A percentile compares a stretch with the other conserved stretches of the same genome.
phyloP scores from a whole-genome alignment of 2,797 vertebrate species.

The Danio choprae region DNA sequence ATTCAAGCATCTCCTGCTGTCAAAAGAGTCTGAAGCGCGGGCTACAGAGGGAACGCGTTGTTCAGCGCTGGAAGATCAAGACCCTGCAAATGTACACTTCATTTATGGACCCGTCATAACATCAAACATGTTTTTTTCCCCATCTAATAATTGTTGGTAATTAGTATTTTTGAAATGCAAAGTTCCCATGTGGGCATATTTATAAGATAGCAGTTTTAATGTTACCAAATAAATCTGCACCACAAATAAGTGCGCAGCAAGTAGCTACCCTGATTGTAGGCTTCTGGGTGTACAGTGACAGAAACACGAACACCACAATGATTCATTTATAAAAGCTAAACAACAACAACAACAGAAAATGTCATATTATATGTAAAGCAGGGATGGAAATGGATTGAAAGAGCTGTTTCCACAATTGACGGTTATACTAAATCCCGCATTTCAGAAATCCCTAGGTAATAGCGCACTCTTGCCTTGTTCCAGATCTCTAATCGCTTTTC shows the following conservation, averaged over 20 bases:
- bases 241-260: too few relatives aligned
- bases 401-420: not conserved
- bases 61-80: not conserved
- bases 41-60: not conserved
- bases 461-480: constrained; percentile 40
- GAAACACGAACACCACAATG: not conserved
- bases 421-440: not conserved
- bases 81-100: not conserved
- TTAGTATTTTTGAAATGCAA: not conserved
- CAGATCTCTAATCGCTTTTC: constrained; percentile 34
- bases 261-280: too few relatives aligned
- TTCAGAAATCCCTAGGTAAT: not conserved
- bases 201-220: too few relatives aligned
- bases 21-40: constrained; percentile 17
- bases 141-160: not conserved
- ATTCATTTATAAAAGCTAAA: too few relatives aligned
- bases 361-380: not conserved
- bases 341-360: too few relatives aligned
- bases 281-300: too few relatives aligned
- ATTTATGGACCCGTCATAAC: not conserved
- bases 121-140: not conserved
- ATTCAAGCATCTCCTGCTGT: constrained; percentile 70
- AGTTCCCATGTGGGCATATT: not conserved
- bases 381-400: not conserved
- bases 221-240: too few relatives aligned